Evolutionary conservation across 2,797 vertebrate species (phyloP), one percentile per base, ranked within the genome.

Genomic region (Glossophaga mutica): DNA sequence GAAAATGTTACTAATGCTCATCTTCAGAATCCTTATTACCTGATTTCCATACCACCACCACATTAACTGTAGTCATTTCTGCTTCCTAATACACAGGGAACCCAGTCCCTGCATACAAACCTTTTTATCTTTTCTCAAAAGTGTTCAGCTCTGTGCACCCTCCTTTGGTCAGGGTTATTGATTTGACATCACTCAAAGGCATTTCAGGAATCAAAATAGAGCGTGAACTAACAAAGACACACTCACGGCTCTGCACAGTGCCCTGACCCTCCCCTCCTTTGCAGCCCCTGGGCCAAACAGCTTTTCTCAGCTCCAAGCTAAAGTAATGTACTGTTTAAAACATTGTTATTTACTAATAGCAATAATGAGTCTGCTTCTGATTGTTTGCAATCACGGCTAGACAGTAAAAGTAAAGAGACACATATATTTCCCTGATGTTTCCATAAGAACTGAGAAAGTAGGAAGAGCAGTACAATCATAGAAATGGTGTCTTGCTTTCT

Each of bases 281-380:
- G 70, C 44, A 91, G 5, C 42, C n/a, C 2, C n/a, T 50, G 52
- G 91, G 50, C 11, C 59, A 50, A 88, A 11, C 5, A 50, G 26
- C 34, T 82, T 93, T 77, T 44, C 67, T 79, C 50, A 84, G 10
- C 29, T 84, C 37, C 67, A 87, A 78, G 55, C 52, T 82, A 84
- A 95, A 96, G 83, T 68, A 62, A 79, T 84, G n/a, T 73, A n/a
- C 73, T 89, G 32, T 50, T 37, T 39, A 68, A 85, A n/a, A 76
- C 88, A 81, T 42, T 37, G 16, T 82, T 57, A 50, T 74, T 91
- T 91, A 55, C 62, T 76, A 88, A 46, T 26, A 89, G 50, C 68
- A 94, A 59, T 21, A 82, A 73, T 77, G 34, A 87, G 26, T 62
- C 21, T 59, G 42, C 15, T 67, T 95, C 19, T 77, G 87, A 67